Conservation (phyloP, 2,797 vertebrate species). For the Psittacula echo region DNA sequence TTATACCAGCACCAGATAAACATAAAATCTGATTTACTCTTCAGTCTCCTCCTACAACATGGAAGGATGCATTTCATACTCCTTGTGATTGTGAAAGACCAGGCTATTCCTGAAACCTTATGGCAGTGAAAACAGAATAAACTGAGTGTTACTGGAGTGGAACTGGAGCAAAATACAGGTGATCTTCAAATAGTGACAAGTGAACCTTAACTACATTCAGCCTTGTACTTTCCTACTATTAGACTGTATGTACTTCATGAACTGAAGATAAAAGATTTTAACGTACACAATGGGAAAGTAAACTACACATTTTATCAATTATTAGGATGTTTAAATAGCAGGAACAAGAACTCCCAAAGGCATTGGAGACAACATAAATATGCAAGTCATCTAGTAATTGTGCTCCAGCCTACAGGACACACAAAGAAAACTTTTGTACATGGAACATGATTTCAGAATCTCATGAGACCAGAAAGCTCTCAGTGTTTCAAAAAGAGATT, state of each 20-base stretch:
- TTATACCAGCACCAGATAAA: not conserved
- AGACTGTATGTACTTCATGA: not conserved
- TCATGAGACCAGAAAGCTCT: conserved; percentile 29
- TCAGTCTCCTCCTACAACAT: not conserved
- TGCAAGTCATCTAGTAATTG: not conserved
- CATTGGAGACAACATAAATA: not conserved
- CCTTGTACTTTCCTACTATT: not conserved
- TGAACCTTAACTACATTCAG: not conserved
- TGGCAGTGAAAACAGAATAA: not conserved
- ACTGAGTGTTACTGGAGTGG: not conserved
- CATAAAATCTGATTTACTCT: not conserved
- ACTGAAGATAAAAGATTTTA: not conserved
- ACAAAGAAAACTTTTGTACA: conserved; percentile 38
- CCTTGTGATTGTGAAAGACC: not conserved
- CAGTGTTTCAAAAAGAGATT: conserved; percentile 28
- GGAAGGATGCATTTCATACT: not conserved
- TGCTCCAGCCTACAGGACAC: not conserved
- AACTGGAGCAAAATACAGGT: not conserved
- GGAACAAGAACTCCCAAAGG: not conserved
- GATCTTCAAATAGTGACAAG: not conserved
- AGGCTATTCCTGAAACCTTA: not conserved
- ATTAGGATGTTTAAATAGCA: not conserved
- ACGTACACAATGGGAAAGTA: not conserved
- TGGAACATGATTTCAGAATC: conserved; percentile 20
- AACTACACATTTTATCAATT: not conserved